Evolutionary conservation across 2,113 vertebrate genomes (phyloP), one percentile per base, ranked within the genome.

Genomic region (Vulpes vulpes): DNA sequence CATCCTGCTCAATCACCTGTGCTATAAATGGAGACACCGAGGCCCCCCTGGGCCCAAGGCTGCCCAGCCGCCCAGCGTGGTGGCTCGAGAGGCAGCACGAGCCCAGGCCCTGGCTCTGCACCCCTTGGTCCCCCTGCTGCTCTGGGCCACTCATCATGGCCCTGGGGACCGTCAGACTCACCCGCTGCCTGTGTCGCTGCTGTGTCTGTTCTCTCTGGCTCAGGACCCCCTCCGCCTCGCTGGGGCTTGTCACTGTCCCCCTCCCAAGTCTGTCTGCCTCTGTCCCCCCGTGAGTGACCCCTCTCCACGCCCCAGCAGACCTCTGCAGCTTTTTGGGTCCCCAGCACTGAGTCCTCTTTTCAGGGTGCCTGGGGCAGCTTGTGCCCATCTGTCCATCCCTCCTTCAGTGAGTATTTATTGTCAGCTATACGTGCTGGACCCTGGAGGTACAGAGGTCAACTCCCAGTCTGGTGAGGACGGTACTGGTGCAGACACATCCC

Each of bases 161-260:
- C 43, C 43, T 10, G 16, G 22, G 19, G 10, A 53, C 0, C 0
- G 8, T 59, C 67, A 51, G 65, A 32, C 25, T 10, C 76, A 9
- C 2, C 0, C 0, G 53, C 30, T 38, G 9, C 11, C 20, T 8
- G 19, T 49, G 64, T 51, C 20, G 43, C 53, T 32, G 53, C 30
- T 5, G 43, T 43, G 9, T 19, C 60, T 67, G 80, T 20, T n/a
- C 3, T 27, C 82, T 64, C 53, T 17, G 62, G 38, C 55, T 71
- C 20, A 32, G 53, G 53, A 12, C 23, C 3, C 16, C 55, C 25
- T 11, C 23, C 14, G 7, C 15, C 20, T 6, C 2, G 11, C 25
- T 67, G 67, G 59, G 15, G 5, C 14, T 38, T 74, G 22, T 49
- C 3, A 0, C 60, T 14, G n/a, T 12, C 11, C 43, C 49, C 25